Evolutionary conservation across 2,113 vertebrate species (phyloP).

Genomic region (Solea solea): DNA sequence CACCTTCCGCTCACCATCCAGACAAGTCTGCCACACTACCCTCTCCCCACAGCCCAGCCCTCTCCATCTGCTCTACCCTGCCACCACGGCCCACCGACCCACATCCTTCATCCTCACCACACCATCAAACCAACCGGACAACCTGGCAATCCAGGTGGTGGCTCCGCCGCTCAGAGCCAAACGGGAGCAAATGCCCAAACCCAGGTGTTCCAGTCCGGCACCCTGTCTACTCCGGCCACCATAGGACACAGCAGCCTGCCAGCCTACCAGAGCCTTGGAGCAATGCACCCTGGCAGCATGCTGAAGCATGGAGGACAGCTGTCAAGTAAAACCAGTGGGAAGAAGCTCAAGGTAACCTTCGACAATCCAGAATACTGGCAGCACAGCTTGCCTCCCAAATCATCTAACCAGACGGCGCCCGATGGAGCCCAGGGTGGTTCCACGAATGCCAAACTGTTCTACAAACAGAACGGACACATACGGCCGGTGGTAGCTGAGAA

Average conservation of each 20-base stretch:
- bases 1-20: constrained; percentile 75
- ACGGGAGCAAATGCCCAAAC: constrained; percentile 57
- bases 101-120: constrained; percentile 67
- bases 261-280: constrained; percentile 71
- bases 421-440: constrained; percentile 85
- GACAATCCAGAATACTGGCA: constrained; percentile 99
- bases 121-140: constrained; percentile 60
- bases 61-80: constrained; percentile 69
- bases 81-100: constrained; percentile 69
- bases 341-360: constrained; percentile 95
- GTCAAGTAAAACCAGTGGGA: constrained; percentile 75
- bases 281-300: constrained; percentile 67
- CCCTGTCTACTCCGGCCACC: constrained; percentile 57
- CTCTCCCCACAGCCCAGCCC: constrained; percentile 65
- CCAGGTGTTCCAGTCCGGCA: constrained; percentile 60
- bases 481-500: constrained; percentile 93
- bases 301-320: constrained; percentile 74
- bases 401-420: constrained; percentile 83
- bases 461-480: constrained; percentile 95
- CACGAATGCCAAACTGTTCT: constrained; percentile 94
- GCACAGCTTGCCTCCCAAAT: constrained; percentile 92
- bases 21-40: constrained; percentile 76
- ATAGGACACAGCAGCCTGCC: constrained; percentile 67
- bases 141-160: constrained; percentile 50
- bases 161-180: constrained; percentile 56